phyloP scores from a whole-genome alignment of 2,797 vertebrate species.

The Leptodactylus fallax region DNA sequence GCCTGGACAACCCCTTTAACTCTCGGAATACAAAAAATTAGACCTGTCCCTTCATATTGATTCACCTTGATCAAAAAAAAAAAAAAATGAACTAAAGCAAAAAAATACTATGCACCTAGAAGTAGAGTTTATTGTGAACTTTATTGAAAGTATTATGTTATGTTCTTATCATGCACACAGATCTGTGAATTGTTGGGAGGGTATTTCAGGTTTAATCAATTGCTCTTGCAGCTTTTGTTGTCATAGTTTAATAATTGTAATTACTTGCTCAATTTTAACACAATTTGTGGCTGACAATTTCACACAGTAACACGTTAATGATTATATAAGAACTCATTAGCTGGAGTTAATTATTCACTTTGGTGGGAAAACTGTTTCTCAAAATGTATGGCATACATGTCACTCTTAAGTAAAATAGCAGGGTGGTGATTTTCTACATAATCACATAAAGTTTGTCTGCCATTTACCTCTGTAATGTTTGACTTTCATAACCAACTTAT shows the following conservation, averaged over 20 bases:
- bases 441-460: neutral
- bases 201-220: conserved; percentile 30
- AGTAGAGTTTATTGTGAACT: neutral
- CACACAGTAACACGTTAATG: conserved; percentile 25
- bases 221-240: conserved; percentile 40
- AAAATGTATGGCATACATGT: neutral
- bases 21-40: too few species aligned
- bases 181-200: neutral
- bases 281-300: conserved; percentile 25
- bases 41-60: neutral
- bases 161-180: neutral
- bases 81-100: neutral
- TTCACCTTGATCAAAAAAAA: neutral
- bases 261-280: conserved; percentile 45
- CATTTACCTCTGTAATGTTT: neutral
- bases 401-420: neutral
- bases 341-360: conserved; percentile 24
- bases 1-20: too few species aligned
- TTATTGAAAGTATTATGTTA: neutral
- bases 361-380: conserved; percentile 25
- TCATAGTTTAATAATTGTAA: conserved; percentile 33
- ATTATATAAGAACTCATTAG: conserved; percentile 39
- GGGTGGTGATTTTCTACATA: neutral
- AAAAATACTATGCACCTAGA: neutral
- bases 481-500: neutral